Conservation (phyloP, 2,113 vertebrate genomes). For the Tylochromis polylepis region DNA sequence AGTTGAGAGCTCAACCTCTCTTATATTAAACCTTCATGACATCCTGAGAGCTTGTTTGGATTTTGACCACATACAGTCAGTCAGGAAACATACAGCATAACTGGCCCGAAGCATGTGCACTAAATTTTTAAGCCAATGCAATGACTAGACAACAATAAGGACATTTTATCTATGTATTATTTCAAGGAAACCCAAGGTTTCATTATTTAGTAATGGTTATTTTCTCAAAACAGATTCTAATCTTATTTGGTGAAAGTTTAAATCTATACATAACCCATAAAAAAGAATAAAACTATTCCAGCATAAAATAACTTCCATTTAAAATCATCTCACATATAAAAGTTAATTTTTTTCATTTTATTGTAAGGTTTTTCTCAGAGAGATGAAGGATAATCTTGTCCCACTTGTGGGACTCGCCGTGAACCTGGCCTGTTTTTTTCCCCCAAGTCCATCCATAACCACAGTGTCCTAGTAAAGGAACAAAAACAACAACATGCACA, state of each 20-base stretch:
- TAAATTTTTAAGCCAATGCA: neutral
- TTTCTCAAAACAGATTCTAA: neutral
- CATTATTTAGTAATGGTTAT: neutral
- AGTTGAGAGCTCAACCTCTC: neutral
- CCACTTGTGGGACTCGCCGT: slow-evolving; percentile 23
- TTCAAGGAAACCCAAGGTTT: neutral
- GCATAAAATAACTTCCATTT: neutral
- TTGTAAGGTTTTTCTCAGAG: neutral
- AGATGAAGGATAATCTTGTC: slow-evolving; percentile 34
- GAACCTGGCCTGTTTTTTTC: slow-evolving; percentile 16
- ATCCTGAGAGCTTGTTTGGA: neutral
- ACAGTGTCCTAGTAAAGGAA: slow-evolving; percentile 12
- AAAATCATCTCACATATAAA: neutral
- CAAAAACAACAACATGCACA: neutral
- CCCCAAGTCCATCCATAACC: slow-evolving; percentile 17
- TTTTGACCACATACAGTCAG: neutral
- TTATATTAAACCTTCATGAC: neutral
- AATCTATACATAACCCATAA: neutral
- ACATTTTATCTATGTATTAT: neutral
- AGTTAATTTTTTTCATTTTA: accelerated
- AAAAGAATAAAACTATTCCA: neutral
- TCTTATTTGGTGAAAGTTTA: neutral
- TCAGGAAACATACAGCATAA: neutral
- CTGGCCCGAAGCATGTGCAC: neutral
- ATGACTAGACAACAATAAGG: neutral